Base-by-base conservation (phyloP, 92 coral and sea anemone genomes). In the Epizoanthus illoricatus region DNA sequence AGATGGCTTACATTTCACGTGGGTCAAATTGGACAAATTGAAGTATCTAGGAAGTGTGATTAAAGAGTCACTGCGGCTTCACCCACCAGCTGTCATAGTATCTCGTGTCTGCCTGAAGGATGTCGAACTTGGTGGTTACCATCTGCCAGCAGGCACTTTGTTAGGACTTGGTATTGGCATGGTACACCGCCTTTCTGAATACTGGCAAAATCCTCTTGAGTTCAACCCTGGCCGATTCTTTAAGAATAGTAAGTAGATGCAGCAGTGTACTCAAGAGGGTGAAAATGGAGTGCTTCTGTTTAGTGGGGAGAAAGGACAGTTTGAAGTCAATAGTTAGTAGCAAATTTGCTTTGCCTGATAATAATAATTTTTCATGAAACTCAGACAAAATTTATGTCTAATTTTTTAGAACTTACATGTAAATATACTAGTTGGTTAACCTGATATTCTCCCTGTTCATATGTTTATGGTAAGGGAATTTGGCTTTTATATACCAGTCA, bases 171-270 rank as follows among this genome's bases (percentile, higher is more conserved):
- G 87, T n/a, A 49, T 85, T 4, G 75, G 79, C 58, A 61, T 69
- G 56, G 81, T 91, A 5, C 97, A 92, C 55, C 67, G 80, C 64
- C 80, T 67, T 6, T 81, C 93, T 8, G 62, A 92, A 71, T 87
- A 73, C 71, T 90, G 97, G 97, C 79, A 73, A 55, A 87, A 90
- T 74, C 97, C 97, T 12, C 88, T 81, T 5, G 73, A 73, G 12
- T 92, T 92, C 61, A 75, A 87, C 58, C 97, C 97, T 33, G 80
- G 85, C 16, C 85, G 96, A 61, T 92, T 90, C 78, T 85, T 63
- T 13, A 85, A 68, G 13, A 83, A 76, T 17, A 84, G 90, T 86
- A 81, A 52, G 79, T 73, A 73, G 12, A 49, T 19, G 7, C 61
- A 21, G 7, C 52, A 45, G 5, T 45, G 7, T 45, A 45, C 52